Base-by-base conservation (phyloP, 1,140 invertebrate genomes). In the Cydia amplana region DNA sequence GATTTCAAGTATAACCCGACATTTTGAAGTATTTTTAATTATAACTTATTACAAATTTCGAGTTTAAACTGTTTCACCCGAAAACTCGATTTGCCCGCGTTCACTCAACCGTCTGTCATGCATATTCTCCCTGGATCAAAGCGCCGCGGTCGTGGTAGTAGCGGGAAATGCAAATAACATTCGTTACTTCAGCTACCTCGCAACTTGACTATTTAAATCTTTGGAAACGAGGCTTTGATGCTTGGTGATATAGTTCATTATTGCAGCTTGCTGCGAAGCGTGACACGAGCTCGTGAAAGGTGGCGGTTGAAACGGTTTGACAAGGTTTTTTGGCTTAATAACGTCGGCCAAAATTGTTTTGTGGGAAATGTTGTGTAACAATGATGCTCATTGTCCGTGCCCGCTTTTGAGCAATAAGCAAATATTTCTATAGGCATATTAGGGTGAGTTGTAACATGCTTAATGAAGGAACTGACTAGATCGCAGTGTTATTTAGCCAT, bases 271-370 rank as follows among this genome's bases (percentile, higher is more conserved):
- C 16, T 6, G n/a, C 10, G 51, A 55, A 18, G 51, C 10, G 51
- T 9, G n/a, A 16, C 16, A 16, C 12, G 43, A 46, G 12, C 43
- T 46, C 0, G 14, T 16, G 43, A 46, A 16, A 16, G 14, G 43
- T 46, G 43, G 43, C 43, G 43, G 43, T 46, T 46, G 14, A 46
- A 46, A 46, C 51, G 2, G 51, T 55, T 55, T 55, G 16, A 55
- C n/a, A 16, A 55, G 51, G 51, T 7, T 55, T 55, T 55, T 55
- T 18, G 51, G 51, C n/a, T n/a, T 55, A 55, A 55, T 55, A 55
- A 55, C 7, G 51, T 55, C n/a, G 51, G 2, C 51, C n/a, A 4
- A 55, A 49, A 55, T 55, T 55, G 51, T 55, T 55, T 55, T 55
- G 51, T 55, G n/a, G 51, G 7, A 18, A 55, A 14, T 55, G 16